Base-by-base conservation (phyloP, 1,140 invertebrate genomes). In the Archivesica marissinica region DNA sequence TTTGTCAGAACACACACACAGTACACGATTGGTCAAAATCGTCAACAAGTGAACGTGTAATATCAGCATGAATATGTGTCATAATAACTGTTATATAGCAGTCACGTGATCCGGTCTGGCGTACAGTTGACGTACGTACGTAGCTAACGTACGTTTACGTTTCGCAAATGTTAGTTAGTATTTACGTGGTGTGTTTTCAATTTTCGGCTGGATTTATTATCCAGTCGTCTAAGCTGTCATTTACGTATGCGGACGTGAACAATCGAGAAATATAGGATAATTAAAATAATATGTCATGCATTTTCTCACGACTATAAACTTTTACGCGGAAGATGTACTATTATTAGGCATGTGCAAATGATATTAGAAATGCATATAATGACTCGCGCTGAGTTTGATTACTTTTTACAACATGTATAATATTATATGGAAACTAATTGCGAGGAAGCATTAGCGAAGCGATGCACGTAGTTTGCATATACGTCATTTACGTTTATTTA, bases 241-340 rank as follows among this genome's bases (percentile, higher is more conserved):
- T 35, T 35, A 64, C 59, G 59, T 35, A 64, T 64, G 59, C 59
- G 59, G 59, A 64, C 59, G 59, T 64, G 38, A 35, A 15, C 23
- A 28, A 64, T 64, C n/a, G 59, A 64, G 59, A 64, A 30, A 17
- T 64, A 35, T 35, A 64, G 13, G 59, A 33, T 64, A 64, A 64
- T 64, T 64, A 35, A 64, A 64, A 35, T 64, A 64, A n/a, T 64
- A n/a, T 44, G 68, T 72, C 68, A 72, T 47, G 41, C 17, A 33
- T 44, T 44, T 72, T 72, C 68, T 72, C 68, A 72, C 68, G 68
- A 72, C 15, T 13, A 25, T 25, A 50, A 72, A 72, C 50, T n/a
- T n/a, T n/a, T n/a, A n/a, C n/a, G n/a, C n/a, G n/a, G n/a, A n/a
- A n/a, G n/a, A n/a, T n/a, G n/a, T n/a, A n/a, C n/a, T n/a, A n/a